These are phyloP conservation scores for Macrobrachium rosenbergii DNA, from an alignment of 1,140 invertebrate species.

Conservation along the genomic window DNA sequence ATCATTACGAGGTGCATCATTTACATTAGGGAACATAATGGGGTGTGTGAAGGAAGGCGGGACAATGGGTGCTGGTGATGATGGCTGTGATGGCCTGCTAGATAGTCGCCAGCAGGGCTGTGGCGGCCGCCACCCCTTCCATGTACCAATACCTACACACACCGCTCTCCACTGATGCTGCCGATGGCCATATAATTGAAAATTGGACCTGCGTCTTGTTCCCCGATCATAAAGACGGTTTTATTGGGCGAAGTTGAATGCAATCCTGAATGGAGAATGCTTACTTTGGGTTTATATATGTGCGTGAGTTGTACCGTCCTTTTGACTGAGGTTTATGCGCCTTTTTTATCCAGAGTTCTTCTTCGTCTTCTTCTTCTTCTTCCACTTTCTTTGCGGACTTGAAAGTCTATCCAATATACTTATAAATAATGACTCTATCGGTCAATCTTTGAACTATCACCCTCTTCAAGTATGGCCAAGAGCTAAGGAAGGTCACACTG, in stretches of 20 bases:
- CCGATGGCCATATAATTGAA: slow-evolving; percentile 60
- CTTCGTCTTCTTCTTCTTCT: not conserved
- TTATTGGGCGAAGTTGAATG: slow-evolving; percentile 48
- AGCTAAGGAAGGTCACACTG: slow-evolving; percentile 1
- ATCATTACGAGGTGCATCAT: slow-evolving; percentile 44
- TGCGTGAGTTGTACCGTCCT: slow-evolving; percentile 42
- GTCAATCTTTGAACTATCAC: slow-evolving; percentile 47
- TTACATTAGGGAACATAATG: slow-evolving; percentile 56
- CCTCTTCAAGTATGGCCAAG: slow-evolving; percentile 17
- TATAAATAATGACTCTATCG: slow-evolving; percentile 62
- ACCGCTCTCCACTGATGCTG: slow-evolving; percentile 41
- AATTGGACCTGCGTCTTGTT: slow-evolving; percentile 56
- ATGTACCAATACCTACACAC: slow-evolving; percentile 43
- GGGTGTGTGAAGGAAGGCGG: slow-evolving; percentile 21
- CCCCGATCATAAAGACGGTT: slow-evolving; percentile 44
- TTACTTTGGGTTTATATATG: slow-evolving; percentile 52
- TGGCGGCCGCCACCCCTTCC: slow-evolving; percentile 46
- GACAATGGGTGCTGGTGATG: slow-evolving; percentile 34
- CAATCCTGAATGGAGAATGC: slow-evolving; percentile 38
- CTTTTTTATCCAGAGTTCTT: not conserved
- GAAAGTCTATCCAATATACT: slow-evolving; percentile 43
- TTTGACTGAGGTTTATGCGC: slow-evolving; percentile 53
- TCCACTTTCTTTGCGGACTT: not conserved
- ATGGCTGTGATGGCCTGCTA: slow-evolving; percentile 23
- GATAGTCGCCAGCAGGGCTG: slow-evolving; percentile 3